Conservation (phyloP, 2,113 vertebrate species). For the Euleptes europaea region DNA sequence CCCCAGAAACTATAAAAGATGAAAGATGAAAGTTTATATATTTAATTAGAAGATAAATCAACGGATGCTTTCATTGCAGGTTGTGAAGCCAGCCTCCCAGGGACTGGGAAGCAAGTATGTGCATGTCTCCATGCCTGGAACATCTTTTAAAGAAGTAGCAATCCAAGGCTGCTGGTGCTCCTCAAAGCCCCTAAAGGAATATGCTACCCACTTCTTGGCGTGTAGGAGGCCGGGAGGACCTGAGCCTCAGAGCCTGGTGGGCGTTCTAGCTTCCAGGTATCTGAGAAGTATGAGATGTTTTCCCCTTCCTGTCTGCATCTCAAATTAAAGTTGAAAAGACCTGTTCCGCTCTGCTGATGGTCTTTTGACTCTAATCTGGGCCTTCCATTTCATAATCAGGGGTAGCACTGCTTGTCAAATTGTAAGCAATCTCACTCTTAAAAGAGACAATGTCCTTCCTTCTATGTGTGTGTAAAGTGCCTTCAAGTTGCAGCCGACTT, state of each 20-base stretch:
- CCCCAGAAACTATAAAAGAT: slow-evolving; percentile 10
- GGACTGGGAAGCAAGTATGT: background rate
- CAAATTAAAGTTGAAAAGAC: background rate
- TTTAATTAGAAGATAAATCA: background rate
- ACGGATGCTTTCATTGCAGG: background rate
- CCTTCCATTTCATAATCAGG: background rate
- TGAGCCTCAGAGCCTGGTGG: background rate
- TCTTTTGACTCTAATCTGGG: too few species aligned
- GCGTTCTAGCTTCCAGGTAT: background rate
- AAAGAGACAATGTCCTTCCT: background rate
- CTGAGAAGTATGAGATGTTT: background rate
- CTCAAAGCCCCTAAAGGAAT: background rate
- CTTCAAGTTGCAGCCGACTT: too few species aligned
- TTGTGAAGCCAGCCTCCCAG: background rate
- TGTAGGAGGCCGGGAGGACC: background rate
- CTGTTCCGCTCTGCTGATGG: too few species aligned
- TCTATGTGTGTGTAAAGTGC: too few species aligned
- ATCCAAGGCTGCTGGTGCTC: background rate
- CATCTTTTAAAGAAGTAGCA: background rate
- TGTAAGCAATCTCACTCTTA: background rate
- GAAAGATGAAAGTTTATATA: background rate
- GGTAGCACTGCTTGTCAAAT: background rate
- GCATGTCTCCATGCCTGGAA: background rate
- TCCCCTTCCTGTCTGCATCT: background rate
- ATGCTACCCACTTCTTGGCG: background rate